A percentile compares a stretch with the other conserved stretches of the same genome.
Conservation (phyloP, 2,888 invertebrate species). For the Slavum lentiscoides region DNA sequence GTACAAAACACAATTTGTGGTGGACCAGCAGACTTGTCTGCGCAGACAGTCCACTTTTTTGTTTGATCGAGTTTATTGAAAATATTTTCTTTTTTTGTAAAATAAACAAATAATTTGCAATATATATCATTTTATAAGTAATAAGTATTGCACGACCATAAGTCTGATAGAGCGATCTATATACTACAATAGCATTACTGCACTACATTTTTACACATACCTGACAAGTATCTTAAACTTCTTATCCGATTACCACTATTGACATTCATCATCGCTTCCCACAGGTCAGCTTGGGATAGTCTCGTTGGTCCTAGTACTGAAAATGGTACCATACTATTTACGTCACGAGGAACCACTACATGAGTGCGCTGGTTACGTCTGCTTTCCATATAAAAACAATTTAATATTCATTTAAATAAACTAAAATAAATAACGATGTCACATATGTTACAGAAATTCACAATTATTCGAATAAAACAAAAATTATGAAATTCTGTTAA, state of each 20-base stretch:
- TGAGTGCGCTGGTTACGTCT: slow-evolving; percentile 31
- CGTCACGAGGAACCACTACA: slow-evolving; percentile 48
- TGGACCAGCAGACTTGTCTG: no score
- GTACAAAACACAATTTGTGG: no score
- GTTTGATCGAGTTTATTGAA: no score
- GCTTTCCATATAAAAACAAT: slow-evolving; percentile 8
- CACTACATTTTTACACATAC: neutral
- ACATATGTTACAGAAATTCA: no score
- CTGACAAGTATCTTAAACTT: slow-evolving; percentile 50
- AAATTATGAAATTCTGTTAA: no score
- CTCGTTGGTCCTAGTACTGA: slow-evolving; percentile 57
- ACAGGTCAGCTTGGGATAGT: slow-evolving; percentile 66
- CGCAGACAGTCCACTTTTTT: no score
- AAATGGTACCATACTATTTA: slow-evolving; percentile 50
- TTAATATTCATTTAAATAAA: neutral
- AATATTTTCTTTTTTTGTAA: no score
- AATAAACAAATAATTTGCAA: no score
- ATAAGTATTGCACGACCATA: no score
- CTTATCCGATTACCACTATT: slow-evolving; percentile 42
- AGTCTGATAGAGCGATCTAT: no score
- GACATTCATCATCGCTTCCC: slow-evolving; percentile 67
- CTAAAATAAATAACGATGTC: neutral
- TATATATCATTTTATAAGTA: no score
- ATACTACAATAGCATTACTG: neutral
- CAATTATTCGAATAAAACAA: no score